A percentile compares a stretch with the other conserved stretches of the same genome.
Evolutionary conservation across 2,797 vertebrate genomes (phyloP).

Genomic region (Staurois parvus): DNA sequence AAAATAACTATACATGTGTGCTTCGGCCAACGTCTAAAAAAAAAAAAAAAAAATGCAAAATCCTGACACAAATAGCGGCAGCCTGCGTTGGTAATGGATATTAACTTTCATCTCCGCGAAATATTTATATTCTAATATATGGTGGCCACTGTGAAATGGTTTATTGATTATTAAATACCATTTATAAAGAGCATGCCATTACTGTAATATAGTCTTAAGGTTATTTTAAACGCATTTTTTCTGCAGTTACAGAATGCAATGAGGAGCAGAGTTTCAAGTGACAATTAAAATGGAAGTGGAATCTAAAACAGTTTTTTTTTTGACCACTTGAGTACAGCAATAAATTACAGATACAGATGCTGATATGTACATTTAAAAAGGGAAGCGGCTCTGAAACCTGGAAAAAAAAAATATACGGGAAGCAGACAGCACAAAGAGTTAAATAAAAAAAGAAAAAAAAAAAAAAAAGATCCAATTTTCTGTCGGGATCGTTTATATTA

Average conservation of each 20-base stretch:
- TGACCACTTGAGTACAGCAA: background rate
- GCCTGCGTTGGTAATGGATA: constrained; percentile 26
- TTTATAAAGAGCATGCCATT: constrained; percentile 46
- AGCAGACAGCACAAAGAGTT: background rate
- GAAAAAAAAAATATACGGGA: background rate
- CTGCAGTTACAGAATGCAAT: constrained; percentile 25
- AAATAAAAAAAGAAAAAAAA: background rate
- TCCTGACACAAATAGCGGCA: background rate
- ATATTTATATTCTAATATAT: constrained; percentile 50
- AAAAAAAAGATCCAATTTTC: background rate
- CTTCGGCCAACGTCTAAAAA: background rate
- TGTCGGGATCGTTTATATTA: background rate
- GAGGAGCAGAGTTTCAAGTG: background rate
- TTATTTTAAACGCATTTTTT: constrained; percentile 38
- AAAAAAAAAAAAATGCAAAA: background rate
- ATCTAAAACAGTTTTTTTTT: background rate
- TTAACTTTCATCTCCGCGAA: constrained; percentile 32
- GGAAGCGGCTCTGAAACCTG: background rate
- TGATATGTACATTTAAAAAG: background rate
- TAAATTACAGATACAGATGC: background rate
- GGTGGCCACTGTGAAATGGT: constrained; percentile 43
- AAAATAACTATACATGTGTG: constrained; percentile 27
- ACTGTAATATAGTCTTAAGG: constrained; percentile 47
- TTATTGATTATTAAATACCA: constrained; percentile 60
- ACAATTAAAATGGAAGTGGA: constrained; percentile 18